A percentile compares a stretch with the other conserved stretches of the same genome.
phyloP scores from a whole-genome alignment of 2,113 vertebrate genomes.

The Antigone vipio region DNA sequence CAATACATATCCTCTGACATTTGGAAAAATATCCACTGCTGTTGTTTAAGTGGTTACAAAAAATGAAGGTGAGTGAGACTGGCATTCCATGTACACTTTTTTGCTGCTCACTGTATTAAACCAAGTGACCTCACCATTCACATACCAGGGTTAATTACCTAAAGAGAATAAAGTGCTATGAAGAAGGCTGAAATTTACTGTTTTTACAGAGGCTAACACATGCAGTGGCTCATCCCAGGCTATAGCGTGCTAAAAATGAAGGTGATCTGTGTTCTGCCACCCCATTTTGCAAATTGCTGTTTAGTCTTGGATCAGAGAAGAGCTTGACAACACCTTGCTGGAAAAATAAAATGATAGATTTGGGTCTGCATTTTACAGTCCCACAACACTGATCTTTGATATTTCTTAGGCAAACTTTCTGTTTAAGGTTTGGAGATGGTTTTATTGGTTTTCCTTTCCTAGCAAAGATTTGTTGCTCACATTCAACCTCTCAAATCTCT shows the following conservation, averaged over 20 bases:
- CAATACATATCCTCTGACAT: not conserved
- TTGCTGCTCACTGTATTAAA: not conserved
- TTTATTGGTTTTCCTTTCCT: constrained; percentile 18
- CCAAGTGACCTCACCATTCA: not conserved
- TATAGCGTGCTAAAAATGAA: not conserved
- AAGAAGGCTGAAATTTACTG: not conserved
- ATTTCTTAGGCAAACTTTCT: constrained; percentile 22
- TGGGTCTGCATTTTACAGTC: not conserved
- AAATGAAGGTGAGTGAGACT: not conserved
- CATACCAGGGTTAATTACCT: not conserved
- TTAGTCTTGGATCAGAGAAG: constrained; percentile 11
- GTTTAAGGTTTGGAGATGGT: not conserved
- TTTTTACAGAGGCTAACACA: not conserved
- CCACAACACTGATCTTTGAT: constrained; percentile 9
- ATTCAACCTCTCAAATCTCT: constrained; percentile 13
- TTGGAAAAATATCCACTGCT: not conserved
- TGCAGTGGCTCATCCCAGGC: not conserved
- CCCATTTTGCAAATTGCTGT: not conserved
- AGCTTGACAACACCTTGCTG: not conserved
- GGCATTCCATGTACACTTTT: not conserved
- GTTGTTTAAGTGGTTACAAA: not conserved
- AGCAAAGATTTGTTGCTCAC: not conserved
- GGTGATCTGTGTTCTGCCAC: not conserved
- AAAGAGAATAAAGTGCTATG: not conserved
- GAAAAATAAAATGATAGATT: constrained; percentile 30